Percentiles rank a stretch among this genome's conserved stretches.
Evolutionary conservation across 92 coral and sea anemone genomes (phyloP).

Genomic region (Umimayanthus kanabou): DNA sequence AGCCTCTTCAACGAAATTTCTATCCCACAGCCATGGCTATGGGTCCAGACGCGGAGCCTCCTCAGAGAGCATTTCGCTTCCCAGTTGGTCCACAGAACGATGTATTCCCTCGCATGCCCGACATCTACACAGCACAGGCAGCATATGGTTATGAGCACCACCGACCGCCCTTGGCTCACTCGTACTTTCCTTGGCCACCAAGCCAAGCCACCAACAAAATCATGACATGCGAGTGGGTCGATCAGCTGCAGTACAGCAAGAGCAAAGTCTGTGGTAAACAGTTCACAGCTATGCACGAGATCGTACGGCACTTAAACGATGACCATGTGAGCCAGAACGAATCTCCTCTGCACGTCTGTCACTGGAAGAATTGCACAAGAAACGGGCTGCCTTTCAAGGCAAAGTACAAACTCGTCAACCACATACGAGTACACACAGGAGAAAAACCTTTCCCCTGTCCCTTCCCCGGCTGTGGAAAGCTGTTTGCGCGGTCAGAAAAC

Average conservation of each 20-base stretch:
- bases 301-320: constrained; percentile 95
- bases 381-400: constrained; percentile 98
- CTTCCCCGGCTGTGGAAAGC: constrained; percentile 97
- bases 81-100: constrained; percentile 65
- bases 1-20: constrained; percentile 59
- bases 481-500: constrained; percentile 98
- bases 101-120: constrained; percentile 63
- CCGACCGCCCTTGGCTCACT: constrained; percentile 59
- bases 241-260: constrained; percentile 93
- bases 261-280: constrained; percentile 98
- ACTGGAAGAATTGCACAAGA: constrained; percentile 95
- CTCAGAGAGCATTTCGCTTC: constrained; percentile 64
- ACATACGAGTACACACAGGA: constrained; percentile 95
- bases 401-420: constrained; percentile 97
- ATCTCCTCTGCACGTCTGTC: constrained; percentile 95
- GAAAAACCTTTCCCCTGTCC: constrained; percentile 99
- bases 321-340: constrained; percentile 99
- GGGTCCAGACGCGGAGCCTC: constrained; percentile 70
- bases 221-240: constrained; percentile 98
- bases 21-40: constrained; percentile 71
- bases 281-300: constrained; percentile 93
- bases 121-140: constrained; percentile 69
- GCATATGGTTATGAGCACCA: constrained; percentile 83
- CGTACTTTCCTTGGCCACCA: constrained; percentile 57
- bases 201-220: constrained; percentile 85